These are phyloP conservation scores for Pterocles burchelli DNA, from an alignment of 2,113 vertebrate species.

Conservation along the genomic window DNA sequence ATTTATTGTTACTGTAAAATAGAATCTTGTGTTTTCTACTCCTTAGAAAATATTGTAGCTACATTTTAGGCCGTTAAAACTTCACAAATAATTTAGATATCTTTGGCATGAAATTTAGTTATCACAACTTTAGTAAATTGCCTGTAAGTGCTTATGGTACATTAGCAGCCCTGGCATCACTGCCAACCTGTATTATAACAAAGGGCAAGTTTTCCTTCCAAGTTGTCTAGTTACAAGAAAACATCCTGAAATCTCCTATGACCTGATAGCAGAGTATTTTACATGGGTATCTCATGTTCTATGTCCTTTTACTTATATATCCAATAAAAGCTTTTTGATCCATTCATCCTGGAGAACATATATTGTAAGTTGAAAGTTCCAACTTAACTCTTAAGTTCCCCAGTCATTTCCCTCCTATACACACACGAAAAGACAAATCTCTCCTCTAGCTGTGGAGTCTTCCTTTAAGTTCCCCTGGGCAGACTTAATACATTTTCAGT, in stretches of 20 bases:
- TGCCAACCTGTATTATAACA: background rate
- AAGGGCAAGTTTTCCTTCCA: background rate
- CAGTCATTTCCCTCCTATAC: accelerated
- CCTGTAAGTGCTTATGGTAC: background rate
- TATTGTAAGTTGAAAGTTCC: background rate
- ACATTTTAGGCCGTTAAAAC: slow-evolving; percentile 1
- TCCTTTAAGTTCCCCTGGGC: background rate
- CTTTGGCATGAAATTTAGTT: background rate
- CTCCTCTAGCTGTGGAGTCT: background rate
- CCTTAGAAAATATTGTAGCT: background rate
- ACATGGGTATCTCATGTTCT: background rate
- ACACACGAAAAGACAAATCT: background rate
- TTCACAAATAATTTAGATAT: background rate
- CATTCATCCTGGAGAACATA: background rate
- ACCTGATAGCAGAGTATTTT: background rate
- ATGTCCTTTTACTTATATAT: background rate
- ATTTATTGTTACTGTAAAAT: background rate
- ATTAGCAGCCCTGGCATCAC: background rate
- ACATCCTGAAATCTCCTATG: background rate
- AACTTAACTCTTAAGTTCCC: background rate
- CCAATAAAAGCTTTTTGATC: background rate
- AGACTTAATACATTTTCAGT: background rate
- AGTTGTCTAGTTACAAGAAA: background rate
- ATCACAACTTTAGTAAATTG: background rate
- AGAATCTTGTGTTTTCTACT: background rate